A percentile compares a stretch with the other conserved stretches of the same genome.
Conservation (phyloP, 2,113 vertebrate species). For the Mixornis gularis region DNA sequence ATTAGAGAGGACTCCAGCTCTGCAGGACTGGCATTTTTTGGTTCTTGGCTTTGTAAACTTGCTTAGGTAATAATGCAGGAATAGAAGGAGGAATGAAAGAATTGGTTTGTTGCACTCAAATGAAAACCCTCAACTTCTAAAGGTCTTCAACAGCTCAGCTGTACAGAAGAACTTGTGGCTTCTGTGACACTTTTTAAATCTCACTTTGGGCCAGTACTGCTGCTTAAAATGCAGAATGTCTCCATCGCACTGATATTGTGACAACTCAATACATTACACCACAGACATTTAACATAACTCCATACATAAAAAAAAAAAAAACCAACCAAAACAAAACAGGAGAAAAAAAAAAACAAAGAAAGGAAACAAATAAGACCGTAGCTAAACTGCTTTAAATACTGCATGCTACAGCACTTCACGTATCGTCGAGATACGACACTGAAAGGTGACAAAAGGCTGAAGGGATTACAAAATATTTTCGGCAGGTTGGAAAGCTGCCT, state of each 20-base stretch:
- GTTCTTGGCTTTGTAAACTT: slow-evolving; percentile 55
- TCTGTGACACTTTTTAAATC: background rate
- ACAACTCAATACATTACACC: slow-evolving; percentile 60
- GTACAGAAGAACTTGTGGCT: slow-evolving; percentile 26
- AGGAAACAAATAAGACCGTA: slow-evolving; percentile 60
- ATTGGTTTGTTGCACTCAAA: background rate
- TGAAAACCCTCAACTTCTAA: background rate
- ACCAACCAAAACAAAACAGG: background rate
- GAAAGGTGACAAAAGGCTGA: slow-evolving; percentile 67
- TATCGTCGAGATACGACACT: slow-evolving; percentile 60
- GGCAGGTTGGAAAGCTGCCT: slow-evolving; percentile 57
- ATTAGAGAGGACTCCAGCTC: slow-evolving; percentile 11
- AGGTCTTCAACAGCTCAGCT: slow-evolving; percentile 12
- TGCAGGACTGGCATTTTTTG: slow-evolving; percentile 31
- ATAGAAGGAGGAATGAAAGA: background rate
- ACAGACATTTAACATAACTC: slow-evolving; percentile 64
- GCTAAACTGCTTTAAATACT: slow-evolving; percentile 79
- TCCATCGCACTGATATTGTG: background rate
- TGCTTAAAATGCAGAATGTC: slow-evolving; percentile 65
- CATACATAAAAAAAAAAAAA: slow-evolving; percentile 59
- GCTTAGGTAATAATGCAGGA: background rate
- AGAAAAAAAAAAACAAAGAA: background rate
- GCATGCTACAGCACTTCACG: slow-evolving; percentile 85
- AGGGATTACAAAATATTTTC: slow-evolving; percentile 56
- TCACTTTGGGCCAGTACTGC: slow-evolving; percentile 35